Base-by-base conservation (phyloP, 1,140 invertebrate genomes). In the Drosophila kanapiae region DNA sequence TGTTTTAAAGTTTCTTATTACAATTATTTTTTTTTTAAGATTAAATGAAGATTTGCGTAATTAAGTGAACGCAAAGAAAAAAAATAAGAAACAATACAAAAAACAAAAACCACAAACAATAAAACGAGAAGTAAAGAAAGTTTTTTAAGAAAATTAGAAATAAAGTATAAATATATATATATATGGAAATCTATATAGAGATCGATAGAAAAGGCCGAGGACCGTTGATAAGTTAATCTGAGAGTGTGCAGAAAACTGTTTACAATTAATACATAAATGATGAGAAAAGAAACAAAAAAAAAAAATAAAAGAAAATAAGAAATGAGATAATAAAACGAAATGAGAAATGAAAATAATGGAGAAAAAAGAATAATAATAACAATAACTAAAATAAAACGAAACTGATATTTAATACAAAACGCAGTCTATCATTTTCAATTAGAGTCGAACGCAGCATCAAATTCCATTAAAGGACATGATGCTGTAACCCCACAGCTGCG, bases 341-440 rank as follows among this genome's bases (percentile, higher is more conserved):
- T 18, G 27, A 60, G 27, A 85, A 59, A 62, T 61, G 43, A 80
- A 62, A 33, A 78, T 53, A 53, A 69, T 49, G 71, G 57, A 71
- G 58, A 79, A 61, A 42, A 80, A 60, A 53, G 33, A 85, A 79
- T 87, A 86, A 88, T 83, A 88, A 86, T 79, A 86, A 87, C 56
- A 77, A 77, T 60, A 67, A 77, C 62, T 76, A 83, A 83, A 87
- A 86, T 80, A 85, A 87, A 88, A 74, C 68, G 63, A 88, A 87
- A 84, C 80, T 87, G 80, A 87, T 87, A 87, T 87, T 87, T 88
- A 87, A 87, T 87, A 87, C 80, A 88, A 88, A 68, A 60, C 47
- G 60, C 72, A 74, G 82, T 84, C 62, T 84, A 81, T 84, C 78
- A 86, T 86, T 85, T 83, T 13, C 16, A 49, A 53, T 70, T 38